Base-by-base conservation (phyloP, 64 coral and sea anemone genomes). In the Orbicella faveolata region DNA sequence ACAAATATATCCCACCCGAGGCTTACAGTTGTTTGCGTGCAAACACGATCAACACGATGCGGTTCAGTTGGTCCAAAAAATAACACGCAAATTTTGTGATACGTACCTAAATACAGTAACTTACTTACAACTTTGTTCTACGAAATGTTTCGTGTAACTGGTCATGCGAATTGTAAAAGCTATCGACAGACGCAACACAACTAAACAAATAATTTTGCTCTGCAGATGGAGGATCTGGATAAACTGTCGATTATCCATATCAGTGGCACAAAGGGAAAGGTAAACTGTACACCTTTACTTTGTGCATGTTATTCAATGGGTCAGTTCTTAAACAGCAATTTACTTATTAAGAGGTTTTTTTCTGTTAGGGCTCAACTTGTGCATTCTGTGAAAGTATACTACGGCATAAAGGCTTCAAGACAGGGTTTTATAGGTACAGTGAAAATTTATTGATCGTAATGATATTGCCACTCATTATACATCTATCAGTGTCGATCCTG, bases 191-290 rank as follows among this genome's bases (percentile, higher is more conserved):
- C 44, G 44, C 4, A 48, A 48, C 44, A 59, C 55, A 59, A 70
- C 21, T 70, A 10, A 70, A n/a, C 21, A 25, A 23, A 0, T 87
- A 5, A 48, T 14, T 66, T 73, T 63, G 1, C 36, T 39, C 23
- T 91, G n/a, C 19, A 99, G 97, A 93, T 99, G 94, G 75, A 99
- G 54, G 64, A 91, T 16, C 81, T 99, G 23, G 97, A 99, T 37
- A 76, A 96, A 35, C 87, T 99, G 48, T 93, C 94, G 19, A 77
- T 93, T 55, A 96, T 99, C 79, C 97, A 99, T 84, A 89, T 99
- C 68, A 99, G 97, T 87, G 97, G 97, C 5, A 99, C 97, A 59
- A 99, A 99, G 73, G 97, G 97, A 67, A 99, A 99, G 91, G 96
- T 98, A 30, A 30, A 93, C 44, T 48, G 44, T 48, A 48, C 44